phyloP scores from a whole-genome alignment of 2,113 vertebrate genomes.

The Indicator indicator region DNA sequence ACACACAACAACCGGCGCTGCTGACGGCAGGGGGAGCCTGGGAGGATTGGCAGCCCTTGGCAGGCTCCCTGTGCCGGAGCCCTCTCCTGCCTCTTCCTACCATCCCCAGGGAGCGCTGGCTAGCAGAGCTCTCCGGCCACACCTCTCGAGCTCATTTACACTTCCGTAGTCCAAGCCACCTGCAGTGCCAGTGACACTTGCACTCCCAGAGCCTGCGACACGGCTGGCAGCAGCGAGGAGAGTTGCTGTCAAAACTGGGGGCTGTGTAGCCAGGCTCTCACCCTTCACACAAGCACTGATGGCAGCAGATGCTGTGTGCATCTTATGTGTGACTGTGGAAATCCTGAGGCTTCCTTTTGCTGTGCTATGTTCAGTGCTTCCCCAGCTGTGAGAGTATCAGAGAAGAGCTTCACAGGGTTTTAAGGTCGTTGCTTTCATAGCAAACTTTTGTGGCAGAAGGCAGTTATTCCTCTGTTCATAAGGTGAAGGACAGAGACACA shows the following conservation, averaged over 20 bases:
- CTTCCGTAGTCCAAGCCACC: background rate
- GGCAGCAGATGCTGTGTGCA: background rate
- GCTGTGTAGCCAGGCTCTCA: background rate
- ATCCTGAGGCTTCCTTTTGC: background rate
- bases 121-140: background rate
- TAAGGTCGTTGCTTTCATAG: background rate
- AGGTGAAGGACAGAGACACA: background rate
- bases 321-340: background rate
- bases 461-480: background rate
- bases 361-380: background rate
- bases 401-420: background rate
- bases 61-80: background rate
- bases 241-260: background rate
- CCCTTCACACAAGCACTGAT: background rate
- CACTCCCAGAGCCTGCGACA: background rate
- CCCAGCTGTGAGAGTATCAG: background rate
- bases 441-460: background rate
- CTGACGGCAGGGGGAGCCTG: background rate
- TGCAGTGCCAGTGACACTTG: background rate
- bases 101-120: background rate
- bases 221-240: background rate
- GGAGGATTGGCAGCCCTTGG: background rate
- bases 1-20: background rate
- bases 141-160: background rate
- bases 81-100: accelerated